Base-by-base conservation (phyloP, 2,797 vertebrate species). In the Poeciliopsis gracilis region DNA sequence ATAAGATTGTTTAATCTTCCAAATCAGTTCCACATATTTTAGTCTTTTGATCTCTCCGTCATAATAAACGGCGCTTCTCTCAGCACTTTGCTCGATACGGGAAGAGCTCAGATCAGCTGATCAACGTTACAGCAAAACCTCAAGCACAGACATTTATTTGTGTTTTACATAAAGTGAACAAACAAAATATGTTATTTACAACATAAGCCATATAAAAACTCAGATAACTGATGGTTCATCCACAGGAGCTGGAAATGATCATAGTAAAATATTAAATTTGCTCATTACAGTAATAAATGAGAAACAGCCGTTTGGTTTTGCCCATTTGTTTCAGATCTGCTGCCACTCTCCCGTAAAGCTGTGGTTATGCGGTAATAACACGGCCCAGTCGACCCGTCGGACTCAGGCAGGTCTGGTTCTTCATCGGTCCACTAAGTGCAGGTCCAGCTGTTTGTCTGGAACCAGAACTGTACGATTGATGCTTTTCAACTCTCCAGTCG, bases 351-450 rank as follows among this genome's bases (percentile, higher is more conserved):
- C 61, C 10, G 23, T 41, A 12, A 67, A 67, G 63, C 36, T 41
- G 63, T 20, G 8, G 8, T 63, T 33, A 20, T 9, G 9, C 15
- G 1, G 18, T 55, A 0, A n/a, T 55, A 23, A 10, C 23, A 25
- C 8, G 63, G 16, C 18, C 38, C 63, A 33, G 46, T 89, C 47
- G 33, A 36, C 61, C 33, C 16, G 28, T 23, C 4, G 5, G 18
- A 23, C 18, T 66, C 63, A 36, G 49, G 89, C 47, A 86, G 5
- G 55, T 18, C 28, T 0, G 49, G 55, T 77, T 80, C 75, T 18
- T 16, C 41, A 28, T 83, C 96, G 93, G 55, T 94, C 92, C 79
- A 94, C 82, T 72, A 96, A 95, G 89, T 93, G 88, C 3, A 96
- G 81, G 82, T 85, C 94, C 0, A 96, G 45, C 5, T 81, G 83